Evolutionary conservation across 1,140 invertebrate species (phyloP).

Genomic region (Pseudomyrmex sp.): DNA sequence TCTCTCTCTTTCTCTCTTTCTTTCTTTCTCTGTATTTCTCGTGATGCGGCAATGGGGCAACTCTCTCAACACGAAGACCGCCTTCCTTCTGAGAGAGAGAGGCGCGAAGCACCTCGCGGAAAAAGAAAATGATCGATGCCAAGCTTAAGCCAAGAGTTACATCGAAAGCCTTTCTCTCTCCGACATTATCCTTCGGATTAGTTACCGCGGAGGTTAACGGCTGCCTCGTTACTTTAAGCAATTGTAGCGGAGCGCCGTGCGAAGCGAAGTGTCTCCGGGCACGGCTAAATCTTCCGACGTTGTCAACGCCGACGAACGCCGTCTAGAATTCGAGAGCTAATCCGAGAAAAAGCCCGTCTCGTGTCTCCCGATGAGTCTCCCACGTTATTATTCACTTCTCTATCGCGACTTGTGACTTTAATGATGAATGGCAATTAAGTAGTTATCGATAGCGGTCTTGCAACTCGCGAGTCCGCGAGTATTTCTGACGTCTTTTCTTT

Average conservation of each 20-base stretch:
- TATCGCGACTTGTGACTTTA: background rate
- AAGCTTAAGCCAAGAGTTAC: slow-evolving; percentile 76
- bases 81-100: too few relatives aligned
- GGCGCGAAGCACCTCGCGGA: background rate
- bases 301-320: slow-evolving; percentile 54
- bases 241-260: slow-evolving; percentile 15
- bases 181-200: slow-evolving; percentile 54
- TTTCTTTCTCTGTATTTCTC: background rate
- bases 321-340: slow-evolving; percentile 28
- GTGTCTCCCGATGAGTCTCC: slow-evolving; percentile 2
- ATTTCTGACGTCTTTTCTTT: background rate
- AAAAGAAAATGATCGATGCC: slow-evolving; percentile 71
- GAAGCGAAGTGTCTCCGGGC: slow-evolving; percentile 20
- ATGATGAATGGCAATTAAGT: background rate
- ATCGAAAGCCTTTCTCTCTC: slow-evolving; percentile 77
- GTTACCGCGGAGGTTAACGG: slow-evolving; percentile 55
- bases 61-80: slow-evolving; percentile 27
- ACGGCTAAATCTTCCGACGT: slow-evolving; percentile 60
- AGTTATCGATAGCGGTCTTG: background rate
- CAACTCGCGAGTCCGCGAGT: too few relatives aligned
- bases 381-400: background rate
- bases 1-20: too few relatives aligned
- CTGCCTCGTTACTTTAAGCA: slow-evolving; percentile 59
- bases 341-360: slow-evolving; percentile 26
- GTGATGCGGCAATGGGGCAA: slow-evolving; percentile 37